These are phyloP conservation scores for Galerucella calmariensis DNA, from an alignment of 2,888 invertebrate genomes.

Conservation along the genomic window DNA sequence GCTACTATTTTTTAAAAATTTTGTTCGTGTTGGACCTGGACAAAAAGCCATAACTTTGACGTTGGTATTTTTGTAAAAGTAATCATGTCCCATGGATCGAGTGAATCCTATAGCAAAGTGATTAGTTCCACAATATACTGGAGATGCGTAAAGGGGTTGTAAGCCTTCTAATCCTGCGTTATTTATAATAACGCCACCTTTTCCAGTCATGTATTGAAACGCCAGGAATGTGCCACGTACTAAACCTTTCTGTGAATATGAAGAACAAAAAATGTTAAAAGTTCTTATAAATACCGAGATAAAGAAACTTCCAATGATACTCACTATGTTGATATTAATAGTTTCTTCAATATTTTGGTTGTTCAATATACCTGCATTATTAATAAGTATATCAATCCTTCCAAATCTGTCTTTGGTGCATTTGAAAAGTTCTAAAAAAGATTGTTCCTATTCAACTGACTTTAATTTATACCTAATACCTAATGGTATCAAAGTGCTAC, in stretches of 20 bases:
- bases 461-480: background rate
- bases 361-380: constrained; percentile 65
- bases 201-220: constrained; percentile 68
- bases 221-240: constrained; percentile 64
- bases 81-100: constrained; percentile 63
- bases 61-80: constrained; percentile 48
- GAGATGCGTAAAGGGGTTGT: constrained; percentile 66
- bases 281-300: too few species aligned
- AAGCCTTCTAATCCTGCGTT: constrained; percentile 70
- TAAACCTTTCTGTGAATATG: constrained; percentile 56
- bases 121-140: constrained; percentile 71
- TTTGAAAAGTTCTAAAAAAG: constrained; percentile 53
- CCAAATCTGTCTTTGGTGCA: constrained; percentile 56
- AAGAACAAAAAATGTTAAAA: too few species aligned
- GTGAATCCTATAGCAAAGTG: constrained; percentile 67
- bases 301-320: constrained; percentile 25
- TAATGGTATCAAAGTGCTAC: background rate
- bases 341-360: constrained; percentile 57
- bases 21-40: constrained; percentile 63
- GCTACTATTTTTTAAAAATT: constrained; percentile 57
- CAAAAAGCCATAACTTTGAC: constrained; percentile 62
- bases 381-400: constrained; percentile 63
- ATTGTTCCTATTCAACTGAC: background rate
- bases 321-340: constrained; percentile 62
- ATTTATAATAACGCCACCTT: constrained; percentile 72